Percentiles rank a stretch among this genome's conserved stretches.
Conservation (phyloP, 2,888 invertebrate genomes). For the Mycalesis mineus region DNA sequence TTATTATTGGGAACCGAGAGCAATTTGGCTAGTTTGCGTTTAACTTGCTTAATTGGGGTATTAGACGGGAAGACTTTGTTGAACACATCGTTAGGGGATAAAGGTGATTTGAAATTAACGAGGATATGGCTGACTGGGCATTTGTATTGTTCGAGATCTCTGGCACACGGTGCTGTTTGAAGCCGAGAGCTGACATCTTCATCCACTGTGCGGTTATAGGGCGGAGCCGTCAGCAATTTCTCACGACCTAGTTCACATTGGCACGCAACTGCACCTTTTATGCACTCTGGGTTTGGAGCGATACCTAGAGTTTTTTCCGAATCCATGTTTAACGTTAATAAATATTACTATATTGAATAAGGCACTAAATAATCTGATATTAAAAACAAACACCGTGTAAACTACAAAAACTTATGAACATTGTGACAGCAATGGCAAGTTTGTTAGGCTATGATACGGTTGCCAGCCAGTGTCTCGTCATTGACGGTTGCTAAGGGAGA, state of each 20-base stretch:
- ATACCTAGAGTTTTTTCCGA: constrained; percentile 44
- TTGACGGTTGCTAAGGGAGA: no score
- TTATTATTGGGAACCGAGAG: constrained; percentile 59
- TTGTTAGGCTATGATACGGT: constrained; percentile 45
- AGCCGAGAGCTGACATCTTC: constrained; percentile 51
- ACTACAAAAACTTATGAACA: constrained; percentile 27
- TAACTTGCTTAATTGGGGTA: constrained; percentile 63
- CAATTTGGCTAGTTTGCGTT: constrained; percentile 65
- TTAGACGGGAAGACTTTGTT: constrained; percentile 67
- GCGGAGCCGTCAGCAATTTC: constrained; percentile 66
- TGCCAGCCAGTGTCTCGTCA: constrained; percentile 35
- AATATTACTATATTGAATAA: neutral
- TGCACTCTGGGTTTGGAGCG: constrained; percentile 44
- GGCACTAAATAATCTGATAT: constrained; percentile 6
- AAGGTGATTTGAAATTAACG: constrained; percentile 62
- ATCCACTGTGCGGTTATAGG: constrained; percentile 46
- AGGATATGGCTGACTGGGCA: constrained; percentile 65
- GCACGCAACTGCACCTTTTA: constrained; percentile 51
- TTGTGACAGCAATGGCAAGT: constrained; percentile 32
- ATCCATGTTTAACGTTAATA: constrained; percentile 36
- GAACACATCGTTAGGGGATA: constrained; percentile 58
- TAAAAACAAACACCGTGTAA: constrained; percentile 24
- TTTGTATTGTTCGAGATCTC: constrained; percentile 55
- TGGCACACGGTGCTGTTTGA: constrained; percentile 57
- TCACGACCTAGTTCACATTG: constrained; percentile 71